Conservation (phyloP, 2,113 vertebrate genomes). For the Atherinomorus stipes region DNA sequence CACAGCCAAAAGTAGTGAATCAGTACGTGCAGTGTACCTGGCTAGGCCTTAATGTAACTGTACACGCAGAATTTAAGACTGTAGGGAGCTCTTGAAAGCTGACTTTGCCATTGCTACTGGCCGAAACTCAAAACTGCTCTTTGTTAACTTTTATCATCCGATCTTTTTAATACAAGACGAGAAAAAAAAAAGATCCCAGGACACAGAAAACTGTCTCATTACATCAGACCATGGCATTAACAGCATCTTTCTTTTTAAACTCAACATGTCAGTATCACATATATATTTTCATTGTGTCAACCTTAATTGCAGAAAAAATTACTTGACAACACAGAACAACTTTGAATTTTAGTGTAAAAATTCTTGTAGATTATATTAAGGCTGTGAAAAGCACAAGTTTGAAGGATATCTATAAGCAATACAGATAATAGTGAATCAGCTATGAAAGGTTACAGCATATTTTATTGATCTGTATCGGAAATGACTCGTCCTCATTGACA, state of each 20-base stretch:
- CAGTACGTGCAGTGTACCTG: background rate
- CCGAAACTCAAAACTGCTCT: slow-evolving; percentile 5
- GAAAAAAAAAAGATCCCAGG: no score
- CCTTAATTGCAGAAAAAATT: background rate
- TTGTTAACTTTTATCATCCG: slow-evolving; percentile 1
- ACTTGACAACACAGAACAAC: background rate
- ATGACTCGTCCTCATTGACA: slow-evolving; percentile 6
- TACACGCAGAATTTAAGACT: background rate
- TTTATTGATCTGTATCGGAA: slow-evolving; percentile 14
- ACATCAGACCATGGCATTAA: no score
- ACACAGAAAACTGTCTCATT: no score
- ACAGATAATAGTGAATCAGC: slow-evolving; percentile 14
- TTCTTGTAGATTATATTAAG: background rate
- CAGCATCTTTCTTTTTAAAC: no score
- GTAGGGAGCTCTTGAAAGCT: slow-evolving; percentile 15
- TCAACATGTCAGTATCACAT: no score
- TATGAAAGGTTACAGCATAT: slow-evolving; percentile 18
- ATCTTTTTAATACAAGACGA: slow-evolving; percentile 6
- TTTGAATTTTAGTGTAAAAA: slow-evolving; percentile 10
- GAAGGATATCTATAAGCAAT: background rate
- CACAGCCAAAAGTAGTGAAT: no score
- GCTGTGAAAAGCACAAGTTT: slow-evolving; percentile 8
- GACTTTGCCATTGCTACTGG: slow-evolving; percentile 24
- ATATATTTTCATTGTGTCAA: background rate
- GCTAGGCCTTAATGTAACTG: background rate